These are phyloP conservation scores for Elephantulus edwardii DNA, from an alignment of 2,113 vertebrate species.

Conservation along the genomic window DNA sequence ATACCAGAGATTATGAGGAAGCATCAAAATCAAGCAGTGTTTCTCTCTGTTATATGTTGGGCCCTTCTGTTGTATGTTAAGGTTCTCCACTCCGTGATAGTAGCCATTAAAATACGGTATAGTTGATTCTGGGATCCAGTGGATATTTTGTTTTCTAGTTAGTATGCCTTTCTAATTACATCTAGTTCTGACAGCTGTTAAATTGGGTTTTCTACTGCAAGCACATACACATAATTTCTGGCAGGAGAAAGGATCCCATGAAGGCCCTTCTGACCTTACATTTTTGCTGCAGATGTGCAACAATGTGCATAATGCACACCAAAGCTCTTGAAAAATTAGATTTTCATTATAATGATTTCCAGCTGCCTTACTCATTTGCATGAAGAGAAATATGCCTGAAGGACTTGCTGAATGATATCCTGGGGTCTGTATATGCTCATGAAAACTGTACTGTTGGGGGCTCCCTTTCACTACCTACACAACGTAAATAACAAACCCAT, in stretches of 20 bases:
- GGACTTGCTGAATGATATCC: not conserved
- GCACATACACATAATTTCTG: not conserved
- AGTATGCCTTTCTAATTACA: conserved; percentile 17
- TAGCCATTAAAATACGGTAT: not conserved
- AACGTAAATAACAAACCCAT: not conserved
- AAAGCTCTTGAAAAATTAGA: conserved; percentile 54
- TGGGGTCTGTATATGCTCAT: not conserved
- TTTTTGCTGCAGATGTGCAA: conserved; percentile 38
- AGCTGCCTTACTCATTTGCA: conserved; percentile 18
- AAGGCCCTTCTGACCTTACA: conserved; percentile 13
- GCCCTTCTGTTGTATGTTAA: not conserved
- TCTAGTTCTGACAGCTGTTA: not conserved
- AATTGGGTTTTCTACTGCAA: conserved; percentile 21
- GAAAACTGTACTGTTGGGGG: not conserved
- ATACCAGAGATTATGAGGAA: not conserved
- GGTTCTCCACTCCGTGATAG: not conserved
- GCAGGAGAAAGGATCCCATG: not conserved
- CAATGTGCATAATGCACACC: not conserved
- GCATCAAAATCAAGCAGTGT: not conserved
- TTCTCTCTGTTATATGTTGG: not conserved
- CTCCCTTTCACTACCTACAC: not conserved
- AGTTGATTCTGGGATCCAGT: not conserved
- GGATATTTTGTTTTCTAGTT: conserved; percentile 2
- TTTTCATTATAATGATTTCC: conserved; percentile 53
- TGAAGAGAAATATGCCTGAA: not conserved